Base-by-base conservation (phyloP, 2,797 vertebrate species). In the Craterocephalus amniculus region DNA sequence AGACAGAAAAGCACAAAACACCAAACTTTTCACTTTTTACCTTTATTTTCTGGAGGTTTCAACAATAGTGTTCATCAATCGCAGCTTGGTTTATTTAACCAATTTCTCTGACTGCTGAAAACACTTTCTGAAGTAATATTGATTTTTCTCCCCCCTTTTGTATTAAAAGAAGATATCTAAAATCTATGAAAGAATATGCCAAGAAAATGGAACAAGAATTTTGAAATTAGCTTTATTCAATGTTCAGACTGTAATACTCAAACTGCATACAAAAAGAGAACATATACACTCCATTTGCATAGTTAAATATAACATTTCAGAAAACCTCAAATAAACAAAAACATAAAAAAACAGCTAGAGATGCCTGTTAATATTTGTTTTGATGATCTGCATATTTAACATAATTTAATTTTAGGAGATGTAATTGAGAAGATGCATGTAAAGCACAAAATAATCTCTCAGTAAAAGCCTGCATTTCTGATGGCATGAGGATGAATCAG, bases 1-100 rank as follows among this genome's bases (percentile, higher is more conserved):
- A 24, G 4, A 52, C 22, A 26, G 22, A 52, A 52, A 52, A 52
- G 4, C 49, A 52, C 49, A 52, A 52, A 52, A 26, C n/a, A 49
- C n/a, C 48, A 24, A 49, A 24, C n/a, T 49, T 49, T 49, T 49
- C 48, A 49, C 48, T 49, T 49, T 54, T 54, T n/a, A 54, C 51
- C 13, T 54, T 24, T 29, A 27, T 27, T 14, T 54, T 54, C 51
- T 54, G 51, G 29, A 54, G 12, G 14, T 29, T 29, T 54, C 14
- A 26, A 27, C 13, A 52, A 26, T 26, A 11, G 22, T 26, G 49
- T 11, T 26, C 24, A 22, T 26, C 49, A 27, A 6, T 54, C 12
- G 6, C 6, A 16, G 26, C 4, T 6, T 54, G 26, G 51, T 6
- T 54, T 54, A 16, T 54, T 27, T 14, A 54, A 27, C 51, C n/a